Evolutionary conservation across 2,113 vertebrate genomes (phyloP), one percentile per base, ranked within the genome.

Genomic region (Columba livia): DNA sequence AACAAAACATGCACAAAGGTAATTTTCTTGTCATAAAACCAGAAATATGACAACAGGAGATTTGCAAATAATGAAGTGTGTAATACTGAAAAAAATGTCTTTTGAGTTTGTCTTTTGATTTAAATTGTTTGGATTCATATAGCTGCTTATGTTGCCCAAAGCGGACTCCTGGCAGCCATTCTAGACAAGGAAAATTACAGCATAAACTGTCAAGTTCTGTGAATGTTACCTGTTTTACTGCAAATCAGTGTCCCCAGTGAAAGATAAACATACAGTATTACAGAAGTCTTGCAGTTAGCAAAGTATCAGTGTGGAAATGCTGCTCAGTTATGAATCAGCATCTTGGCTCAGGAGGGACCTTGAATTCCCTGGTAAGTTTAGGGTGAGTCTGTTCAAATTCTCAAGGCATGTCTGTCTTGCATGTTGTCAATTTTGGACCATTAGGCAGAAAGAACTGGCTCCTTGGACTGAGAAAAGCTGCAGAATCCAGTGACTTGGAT

Each of bases 241-340:
- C 69, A 94, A 89, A 83, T 61, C 34, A 5, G 17, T n/a, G 31
- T 88, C 94, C 75, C 88, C 28, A 54, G 72, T 92, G 96, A 71
- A 92, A 90, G n/a, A 71, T 75, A 79, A 96, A 90, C 34, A 21
- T 7, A 12, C n/a, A 58, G 10, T 7, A 18, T 16, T 71, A 65
- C 21, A 57, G 34, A 90, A 93, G 1, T 29, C n/a, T 79, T 86
- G 15, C 36, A 71, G 60, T 74, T 88, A 64, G 29, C 51, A 85
- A 90, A 85, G 88, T 34, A 7, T 10, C 48, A 71, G 10, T 29
- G 42, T 40, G 48, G 48, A 86, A 94, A 89, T 5, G 15, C 3
- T 74, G 58, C 42, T 89, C 6, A 89, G 23, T 34, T 47, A 15
- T 18, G 47, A 79, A 51, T 32, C 17, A 89, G 29, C 13, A 23